A percentile compares a stretch with the other conserved stretches of the same genome.
Evolutionary conservation across 1,140 invertebrate genomes (phyloP).

Genomic region (Gyrodactylus bullatarudis): DNA sequence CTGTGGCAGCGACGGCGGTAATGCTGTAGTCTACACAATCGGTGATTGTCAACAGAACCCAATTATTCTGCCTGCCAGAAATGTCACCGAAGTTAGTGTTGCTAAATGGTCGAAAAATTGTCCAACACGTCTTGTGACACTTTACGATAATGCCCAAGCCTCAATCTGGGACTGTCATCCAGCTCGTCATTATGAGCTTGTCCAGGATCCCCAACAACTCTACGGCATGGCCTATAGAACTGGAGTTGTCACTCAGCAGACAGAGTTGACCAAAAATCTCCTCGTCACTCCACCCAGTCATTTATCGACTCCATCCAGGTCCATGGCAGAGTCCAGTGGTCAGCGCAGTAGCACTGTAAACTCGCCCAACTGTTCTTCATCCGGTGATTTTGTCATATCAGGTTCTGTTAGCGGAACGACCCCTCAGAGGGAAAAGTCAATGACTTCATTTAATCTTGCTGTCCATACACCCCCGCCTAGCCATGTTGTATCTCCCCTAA

Average conservation of each 20-base stretch:
- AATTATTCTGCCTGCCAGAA: not conserved
- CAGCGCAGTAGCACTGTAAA: not conserved
- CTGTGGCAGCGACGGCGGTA: not conserved
- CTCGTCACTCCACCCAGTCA: not conserved
- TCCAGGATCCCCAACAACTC: not conserved
- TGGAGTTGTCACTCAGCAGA: not conserved
- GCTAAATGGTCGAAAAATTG: not conserved
- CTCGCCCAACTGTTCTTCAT: not conserved
- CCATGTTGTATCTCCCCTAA: not conserved
- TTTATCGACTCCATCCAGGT: not conserved
- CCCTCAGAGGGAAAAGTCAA: not conserved
- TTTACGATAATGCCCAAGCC: not conserved
- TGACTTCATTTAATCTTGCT: not conserved
- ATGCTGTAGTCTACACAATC: not conserved
- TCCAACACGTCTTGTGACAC: not conserved
- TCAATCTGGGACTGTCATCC: not conserved
- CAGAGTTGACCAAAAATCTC: not conserved
- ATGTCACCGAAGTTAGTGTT: not conserved
- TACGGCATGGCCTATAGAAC: not conserved
- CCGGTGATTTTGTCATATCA: not conserved
- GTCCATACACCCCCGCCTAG: not conserved
- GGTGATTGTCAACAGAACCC: not conserved
- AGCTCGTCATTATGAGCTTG: not conserved
- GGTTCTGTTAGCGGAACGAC: not conserved
- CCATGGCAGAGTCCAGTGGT: not conserved